phyloP scores from a whole-genome alignment of 2,113 vertebrate genomes.

The Cochlearius cochlearius region DNA sequence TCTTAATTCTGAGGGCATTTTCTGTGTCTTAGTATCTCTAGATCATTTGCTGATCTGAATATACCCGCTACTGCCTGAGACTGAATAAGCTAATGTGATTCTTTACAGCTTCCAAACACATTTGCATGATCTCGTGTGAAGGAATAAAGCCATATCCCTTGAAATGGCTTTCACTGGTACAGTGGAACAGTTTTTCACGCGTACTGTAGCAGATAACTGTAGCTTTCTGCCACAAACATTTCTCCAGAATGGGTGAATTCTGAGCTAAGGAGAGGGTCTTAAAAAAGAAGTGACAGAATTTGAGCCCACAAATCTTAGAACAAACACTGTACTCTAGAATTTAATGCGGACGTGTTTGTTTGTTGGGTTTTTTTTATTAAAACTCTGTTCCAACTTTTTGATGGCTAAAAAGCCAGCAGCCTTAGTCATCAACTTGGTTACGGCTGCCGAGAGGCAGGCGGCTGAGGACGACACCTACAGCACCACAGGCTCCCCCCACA shows the following conservation, averaged over 20 bases:
- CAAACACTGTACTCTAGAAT: no score
- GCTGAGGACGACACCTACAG: rapidly evolving
- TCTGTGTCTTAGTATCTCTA: background rate
- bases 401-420: no score
- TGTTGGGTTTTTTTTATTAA: background rate
- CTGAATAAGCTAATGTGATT: background rate
- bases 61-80: background rate
- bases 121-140: background rate
- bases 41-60: background rate
- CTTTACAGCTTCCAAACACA: background rate
- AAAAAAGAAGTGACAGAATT: background rate
- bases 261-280: background rate
- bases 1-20: background rate
- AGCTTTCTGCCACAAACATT: background rate
- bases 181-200: background rate
- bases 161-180: background rate
- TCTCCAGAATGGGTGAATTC: background rate
- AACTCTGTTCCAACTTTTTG: background rate
- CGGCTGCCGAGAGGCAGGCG: background rate
- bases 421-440: rapidly evolving
- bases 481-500: rapidly evolving
- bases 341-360: rapidly evolving
- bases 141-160: background rate
- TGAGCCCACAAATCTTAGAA: background rate
- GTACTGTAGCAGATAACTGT: background rate